Base-by-base conservation (phyloP, 1,140 invertebrate species). In the Plutomurus gul region DNA sequence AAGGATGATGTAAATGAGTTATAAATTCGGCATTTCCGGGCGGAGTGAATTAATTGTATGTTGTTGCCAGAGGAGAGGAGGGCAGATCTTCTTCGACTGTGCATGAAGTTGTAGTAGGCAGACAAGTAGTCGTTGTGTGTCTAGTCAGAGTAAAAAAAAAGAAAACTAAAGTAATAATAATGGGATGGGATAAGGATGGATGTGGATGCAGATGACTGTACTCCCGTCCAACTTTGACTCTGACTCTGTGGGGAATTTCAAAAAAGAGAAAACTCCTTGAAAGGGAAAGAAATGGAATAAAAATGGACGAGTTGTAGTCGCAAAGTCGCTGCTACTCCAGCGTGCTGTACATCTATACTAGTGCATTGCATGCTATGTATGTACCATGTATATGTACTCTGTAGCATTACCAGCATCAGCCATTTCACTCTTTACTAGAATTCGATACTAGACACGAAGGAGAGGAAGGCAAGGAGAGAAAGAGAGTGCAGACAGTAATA, bases 141-240 rank as follows among this genome's bases (percentile, higher is more conserved):
- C 18, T 11, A 65, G 56, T 65, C 25, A 65, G 36, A 65, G 13
- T 65, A 65, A 65, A 65, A n/a, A n/a, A n/a, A n/a, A 65, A 30
- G 56, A 33, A 65, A 65, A 65, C 56, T 65, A 65, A 65, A 65
- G 56, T 65, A 65, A 65, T 65, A 65, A 65, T 65, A 65, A 65
- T 65, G 56, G 56, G 56, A 65, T 65, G 56, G 56, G 56, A 33
- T 65, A 65, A 65, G 56, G 22, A 65, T 65, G 56, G 56, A 65
- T 65, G 56, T 65, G 56, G 56, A 65, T 65, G 56, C 56, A 65
- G 56, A 65, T 65, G 56, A 65, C 56, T 65, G 56, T 65, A 33
- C 56, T 65, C 56, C 13, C 11, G 11, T 65, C 30, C 56, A 65
- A 65, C 56, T 65, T 65, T 65, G 13, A 33, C 56, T 65, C 13